Percentiles rank a stretch among this genome's conserved stretches.
These are phyloP conservation scores for Lophotis ruficrista DNA, from an alignment of 2,113 vertebrate genomes.

Conservation along the genomic window DNA sequence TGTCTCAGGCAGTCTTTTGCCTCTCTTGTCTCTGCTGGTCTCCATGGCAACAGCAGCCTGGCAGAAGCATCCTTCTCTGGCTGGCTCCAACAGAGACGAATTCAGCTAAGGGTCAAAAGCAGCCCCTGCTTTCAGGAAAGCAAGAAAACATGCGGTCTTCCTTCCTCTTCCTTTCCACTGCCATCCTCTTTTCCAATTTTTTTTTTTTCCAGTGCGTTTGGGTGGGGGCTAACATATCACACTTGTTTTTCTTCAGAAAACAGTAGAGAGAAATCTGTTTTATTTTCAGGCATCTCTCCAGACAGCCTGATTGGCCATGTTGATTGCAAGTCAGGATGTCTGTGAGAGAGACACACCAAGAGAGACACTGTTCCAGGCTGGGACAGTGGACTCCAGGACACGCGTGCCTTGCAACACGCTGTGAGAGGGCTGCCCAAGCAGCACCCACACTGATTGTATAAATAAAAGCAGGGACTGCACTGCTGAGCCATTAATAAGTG, in stretches of 20 bases:
- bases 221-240: neutral
- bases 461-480: neutral
- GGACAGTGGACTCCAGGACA: neutral
- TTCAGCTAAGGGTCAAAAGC: slow-evolving; percentile 56
- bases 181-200: rapidly evolving
- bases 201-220: neutral
- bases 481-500: neutral
- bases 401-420: rapidly evolving
- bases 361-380: neutral
- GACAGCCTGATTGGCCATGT: neutral
- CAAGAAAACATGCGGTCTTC: neutral
- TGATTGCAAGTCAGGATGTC: rapidly evolving
- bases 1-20: slow-evolving; percentile 56
- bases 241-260: neutral
- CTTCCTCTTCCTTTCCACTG: neutral
- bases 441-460: neutral
- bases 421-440: neutral
- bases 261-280: neutral
- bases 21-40: slow-evolving; percentile 75
- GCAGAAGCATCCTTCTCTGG: slow-evolving; percentile 44
- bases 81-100: neutral
- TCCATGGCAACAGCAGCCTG: slow-evolving; percentile 74
- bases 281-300: neutral
- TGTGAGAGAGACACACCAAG: neutral
- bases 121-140: neutral